phyloP scores from a whole-genome alignment of 2,888 invertebrate genomes.

The Metopia argyrocephala region DNA sequence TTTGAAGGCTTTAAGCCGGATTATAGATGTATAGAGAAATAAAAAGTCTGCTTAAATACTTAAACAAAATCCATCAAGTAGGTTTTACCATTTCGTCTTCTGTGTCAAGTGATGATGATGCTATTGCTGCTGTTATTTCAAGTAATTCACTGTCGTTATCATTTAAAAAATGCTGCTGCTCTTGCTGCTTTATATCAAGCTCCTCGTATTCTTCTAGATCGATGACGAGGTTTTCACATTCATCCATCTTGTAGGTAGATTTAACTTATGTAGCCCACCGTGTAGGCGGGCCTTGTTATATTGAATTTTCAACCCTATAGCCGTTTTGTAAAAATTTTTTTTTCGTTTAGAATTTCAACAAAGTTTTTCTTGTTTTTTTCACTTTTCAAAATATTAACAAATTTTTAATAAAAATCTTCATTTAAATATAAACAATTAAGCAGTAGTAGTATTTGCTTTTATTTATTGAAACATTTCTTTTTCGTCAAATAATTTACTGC shows the following conservation, averaged over 20 bases:
- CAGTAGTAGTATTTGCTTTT: background rate
- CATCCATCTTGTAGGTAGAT: constrained; percentile 78
- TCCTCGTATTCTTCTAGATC: constrained; percentile 75
- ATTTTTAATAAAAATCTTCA: background rate
- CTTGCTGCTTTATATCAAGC: constrained; percentile 67
- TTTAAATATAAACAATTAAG: constrained; percentile 23
- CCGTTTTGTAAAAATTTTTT: constrained; percentile 63
- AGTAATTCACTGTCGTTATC: constrained; percentile 67
- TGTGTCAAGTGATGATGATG: constrained; percentile 49
- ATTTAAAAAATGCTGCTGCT: constrained; percentile 66
- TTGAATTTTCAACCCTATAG: constrained; percentile 65
- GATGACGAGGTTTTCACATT: constrained; percentile 79
- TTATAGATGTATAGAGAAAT: background rate
- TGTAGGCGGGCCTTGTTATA: constrained; percentile 69
- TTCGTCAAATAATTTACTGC: background rate
- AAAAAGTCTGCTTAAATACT: constrained; percentile 8
- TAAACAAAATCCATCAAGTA: background rate
- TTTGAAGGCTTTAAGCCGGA: constrained; percentile 30
- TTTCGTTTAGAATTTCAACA: background rate
- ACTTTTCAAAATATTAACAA: too few species aligned
- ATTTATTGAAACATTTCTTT: background rate
- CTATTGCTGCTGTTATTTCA: constrained; percentile 54
- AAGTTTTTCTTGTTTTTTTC: constrained; percentile 6
- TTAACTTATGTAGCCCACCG: constrained; percentile 71
- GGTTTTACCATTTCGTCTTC: constrained; percentile 61